Evolutionary conservation across 2,113 vertebrate genomes (phyloP), one percentile per base, ranked within the genome.

Genomic region (Cairina moschata): DNA sequence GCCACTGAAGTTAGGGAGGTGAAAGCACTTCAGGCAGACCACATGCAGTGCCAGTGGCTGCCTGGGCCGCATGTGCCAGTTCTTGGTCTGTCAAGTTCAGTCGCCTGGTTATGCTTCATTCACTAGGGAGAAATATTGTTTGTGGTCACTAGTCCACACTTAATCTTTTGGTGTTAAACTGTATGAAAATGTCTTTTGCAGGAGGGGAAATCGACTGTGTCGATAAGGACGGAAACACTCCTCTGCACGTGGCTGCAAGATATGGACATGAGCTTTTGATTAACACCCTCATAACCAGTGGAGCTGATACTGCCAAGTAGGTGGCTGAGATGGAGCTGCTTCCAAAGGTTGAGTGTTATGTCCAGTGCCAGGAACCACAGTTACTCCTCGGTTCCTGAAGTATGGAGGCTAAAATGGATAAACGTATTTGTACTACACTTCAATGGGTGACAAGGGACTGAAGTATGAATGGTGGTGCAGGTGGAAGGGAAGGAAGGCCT

Each of bases 151-250:
- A 72, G 56, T 75, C 94, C 36, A 16, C 5, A 31, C 20, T 54
- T 88, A 50, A 34, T 44, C 86, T 74, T 66, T 77, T 29, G 31
- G 48, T 32, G 11, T 93, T 90, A 86, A 82, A 42, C 71, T 65
- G 7, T 77, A 16, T 91, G 78, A 40, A 96, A 97, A 96, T 92
- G 16, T 97, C 60, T 96, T 73, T 98, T 98, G 50, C 95, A 99
- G 99, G 99, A 56, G 99, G 98, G 14, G 99, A 99, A 97, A 99
- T 99, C 1, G 99, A 99, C 98, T 98, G 99, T 42, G 97, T 99
- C 92, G 99, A 99, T 97, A 99, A 99, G 88, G 99, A 99, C 22
- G 99, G 99, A 17, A 99, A 99, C 98, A 99, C 99, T 2, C 99
- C 99, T 13, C 98, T 99, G 59, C 99, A 99, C 20, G 98, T 99